Evolutionary conservation across 1,140 invertebrate genomes (phyloP).

Genomic region (Penaeus indicus): DNA sequence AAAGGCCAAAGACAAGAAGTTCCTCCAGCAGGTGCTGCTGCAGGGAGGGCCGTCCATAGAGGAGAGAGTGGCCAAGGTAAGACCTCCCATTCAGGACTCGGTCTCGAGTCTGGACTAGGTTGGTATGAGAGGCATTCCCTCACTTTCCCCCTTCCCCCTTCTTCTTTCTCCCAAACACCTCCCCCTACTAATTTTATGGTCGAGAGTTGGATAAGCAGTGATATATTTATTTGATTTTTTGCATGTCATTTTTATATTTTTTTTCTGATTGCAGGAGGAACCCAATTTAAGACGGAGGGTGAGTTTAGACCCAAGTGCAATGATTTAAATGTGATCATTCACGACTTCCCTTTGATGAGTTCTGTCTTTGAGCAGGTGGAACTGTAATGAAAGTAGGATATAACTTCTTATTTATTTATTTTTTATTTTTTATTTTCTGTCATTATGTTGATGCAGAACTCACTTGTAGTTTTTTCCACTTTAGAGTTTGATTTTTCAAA

Average conservation of each 20-base stretch:
- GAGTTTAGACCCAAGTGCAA: constrained; percentile 47
- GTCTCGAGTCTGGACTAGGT: too few species aligned
- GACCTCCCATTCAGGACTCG: background rate
- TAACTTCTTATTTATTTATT: constrained; percentile 14
- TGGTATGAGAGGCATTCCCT: too few species aligned
- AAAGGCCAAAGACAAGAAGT: constrained; percentile 98
- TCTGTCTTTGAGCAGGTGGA: constrained; percentile 23
- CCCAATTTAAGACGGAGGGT: constrained; percentile 60
- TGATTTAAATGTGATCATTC: constrained; percentile 33
- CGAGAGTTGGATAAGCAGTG: too few species aligned
- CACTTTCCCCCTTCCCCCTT: too few species aligned
- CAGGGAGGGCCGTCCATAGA: constrained; percentile 88
- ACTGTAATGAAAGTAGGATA: constrained; percentile 44
- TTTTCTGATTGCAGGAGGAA: constrained; percentile 57
- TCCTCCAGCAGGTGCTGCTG: constrained; percentile 91
- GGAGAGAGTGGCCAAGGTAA: constrained; percentile 89
- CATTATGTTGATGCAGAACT: background rate
- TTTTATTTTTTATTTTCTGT: background rate
- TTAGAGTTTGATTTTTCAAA: background rate
- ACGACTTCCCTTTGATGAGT: constrained; percentile 35
- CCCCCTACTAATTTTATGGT: too few species aligned
- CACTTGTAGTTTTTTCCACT: background rate
- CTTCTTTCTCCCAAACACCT: too few species aligned
- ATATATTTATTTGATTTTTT: background rate
- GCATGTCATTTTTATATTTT: constrained; percentile 41